phyloP scores from a whole-genome alignment of 1,140 invertebrate genomes.

The Ostrea edulis region DNA sequence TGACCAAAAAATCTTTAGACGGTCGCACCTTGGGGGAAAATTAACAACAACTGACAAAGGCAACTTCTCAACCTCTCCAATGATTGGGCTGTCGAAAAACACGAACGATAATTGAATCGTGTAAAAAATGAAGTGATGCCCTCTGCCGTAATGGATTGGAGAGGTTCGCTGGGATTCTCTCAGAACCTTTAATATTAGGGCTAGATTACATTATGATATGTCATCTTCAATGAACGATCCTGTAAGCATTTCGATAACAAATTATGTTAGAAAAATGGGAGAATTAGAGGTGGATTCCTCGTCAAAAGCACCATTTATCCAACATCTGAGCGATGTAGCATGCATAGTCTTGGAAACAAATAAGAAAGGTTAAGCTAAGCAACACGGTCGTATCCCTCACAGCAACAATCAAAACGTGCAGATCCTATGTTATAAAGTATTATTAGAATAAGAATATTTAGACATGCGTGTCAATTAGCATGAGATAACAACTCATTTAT shows the following conservation, averaged over 20 bases:
- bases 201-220: conserved; percentile 26
- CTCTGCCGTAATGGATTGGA: neutral
- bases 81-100: neutral
- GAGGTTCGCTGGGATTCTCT: neutral
- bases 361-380: neutral
- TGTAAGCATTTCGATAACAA: conserved; percentile 13
- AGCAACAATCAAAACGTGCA: neutral
- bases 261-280: conserved; percentile 9
- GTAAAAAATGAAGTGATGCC: neutral
- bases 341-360: neutral
- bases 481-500: neutral
- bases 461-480: neutral
- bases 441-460: neutral
- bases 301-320: conserved; percentile 25
- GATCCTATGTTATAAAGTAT: neutral
- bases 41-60: conserved; percentile 20
- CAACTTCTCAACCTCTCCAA: neutral
- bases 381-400: neutral
- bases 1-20: neutral
- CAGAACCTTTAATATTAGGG: neutral
- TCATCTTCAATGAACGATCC: conserved; percentile 16
- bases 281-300: conserved; percentile 8
- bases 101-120: conserved; percentile 11
- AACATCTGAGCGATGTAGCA: neutral
- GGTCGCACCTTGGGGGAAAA: neutral